These are phyloP conservation scores for Bursaphelenchus okinawaensis DNA, from an alignment of 2,888 invertebrate species.

Conservation along the genomic window DNA sequence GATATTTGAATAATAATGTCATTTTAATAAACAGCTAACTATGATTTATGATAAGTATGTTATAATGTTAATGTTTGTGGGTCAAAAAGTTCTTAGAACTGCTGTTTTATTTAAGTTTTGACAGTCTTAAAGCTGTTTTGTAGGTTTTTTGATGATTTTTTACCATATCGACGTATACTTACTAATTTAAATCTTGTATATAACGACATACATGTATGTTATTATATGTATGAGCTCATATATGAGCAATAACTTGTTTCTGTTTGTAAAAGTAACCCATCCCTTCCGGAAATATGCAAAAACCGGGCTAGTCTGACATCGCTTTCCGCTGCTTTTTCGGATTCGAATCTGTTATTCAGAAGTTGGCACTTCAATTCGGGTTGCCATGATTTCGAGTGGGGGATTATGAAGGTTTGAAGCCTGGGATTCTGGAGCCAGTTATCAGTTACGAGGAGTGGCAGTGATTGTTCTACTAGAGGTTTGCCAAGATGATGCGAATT, in stretches of 20 bases:
- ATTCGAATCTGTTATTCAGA: neutral
- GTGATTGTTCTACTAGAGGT: neutral
- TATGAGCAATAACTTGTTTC: neutral
- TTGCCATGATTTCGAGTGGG: neutral
- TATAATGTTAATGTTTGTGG: too few species aligned
- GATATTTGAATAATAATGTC: neutral
- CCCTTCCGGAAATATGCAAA: neutral
- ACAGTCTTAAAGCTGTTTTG: too few species aligned
- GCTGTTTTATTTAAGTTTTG: too few species aligned
- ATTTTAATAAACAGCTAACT: neutral
- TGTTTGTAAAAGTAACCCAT: neutral
- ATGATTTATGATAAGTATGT: too few species aligned
- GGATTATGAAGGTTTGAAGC: neutral
- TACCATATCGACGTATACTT: too few species aligned
- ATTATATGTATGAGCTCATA: too few species aligned
- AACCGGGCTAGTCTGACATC: neutral
- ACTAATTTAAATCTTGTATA: too few species aligned
- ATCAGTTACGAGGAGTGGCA: neutral
- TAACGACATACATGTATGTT: too few species aligned
- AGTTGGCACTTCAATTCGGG: neutral
- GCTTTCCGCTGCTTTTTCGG: neutral
- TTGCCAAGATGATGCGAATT: conserved; percentile 50
- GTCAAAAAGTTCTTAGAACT: too few species aligned
- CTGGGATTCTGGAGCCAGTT: neutral
- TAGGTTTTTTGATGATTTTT: too few species aligned